Evolutionary conservation across 2,113 vertebrate species (phyloP), one percentile per base, ranked within the genome.

Genomic region (Pteruthius melanotis): DNA sequence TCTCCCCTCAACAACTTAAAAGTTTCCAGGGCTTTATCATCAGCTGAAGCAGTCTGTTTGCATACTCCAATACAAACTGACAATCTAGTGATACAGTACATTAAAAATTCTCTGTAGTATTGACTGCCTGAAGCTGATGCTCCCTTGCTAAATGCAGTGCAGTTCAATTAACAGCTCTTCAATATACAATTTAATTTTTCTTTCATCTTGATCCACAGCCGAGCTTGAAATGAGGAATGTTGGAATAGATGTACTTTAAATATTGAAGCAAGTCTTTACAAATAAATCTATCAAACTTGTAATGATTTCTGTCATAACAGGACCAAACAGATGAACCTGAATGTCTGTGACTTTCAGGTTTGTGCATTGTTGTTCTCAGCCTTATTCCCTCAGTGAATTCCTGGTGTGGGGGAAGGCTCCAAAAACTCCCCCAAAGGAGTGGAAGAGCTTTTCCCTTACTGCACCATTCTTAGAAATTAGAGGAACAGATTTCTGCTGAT

Each of bases 121-220:
- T 90, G 97, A 98, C 98, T 96, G 98, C 97, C 96, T 93, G 90
- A 78, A 98, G 97, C 97, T 69, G 82, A 97, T 79, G 96, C 96
- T 98, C 97, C 98, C 98, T 97, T 60, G 97, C 97, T 98, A 98
- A 98, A 98, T 97, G 98, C 98, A 98, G 97, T 97, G 91, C 94
- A 93, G 97, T 98, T 98, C 98, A 98, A 98, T 99, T 98, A 99
- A 98, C 97, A 97, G 97, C 97, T 98, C 97, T 98, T 98, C 98
- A 98, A 98, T 98, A 98, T 82, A 97, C 97, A 97, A 97, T 98
- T 98, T 98, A 98, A 98, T 98, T 98, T 98, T 98, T 98, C 98
- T 98, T 99, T 99, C 98, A 98, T 99, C 98, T 98, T 97, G 98
- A 98, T 98, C 98, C 98, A 97, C 97, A 97, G 97, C 96, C 18